A percentile compares a stretch with the other conserved stretches of the same genome.
These are phyloP conservation scores for Cyrtonyx montezumae DNA, from an alignment of 2,113 vertebrate genomes.

Conservation along the genomic window DNA sequence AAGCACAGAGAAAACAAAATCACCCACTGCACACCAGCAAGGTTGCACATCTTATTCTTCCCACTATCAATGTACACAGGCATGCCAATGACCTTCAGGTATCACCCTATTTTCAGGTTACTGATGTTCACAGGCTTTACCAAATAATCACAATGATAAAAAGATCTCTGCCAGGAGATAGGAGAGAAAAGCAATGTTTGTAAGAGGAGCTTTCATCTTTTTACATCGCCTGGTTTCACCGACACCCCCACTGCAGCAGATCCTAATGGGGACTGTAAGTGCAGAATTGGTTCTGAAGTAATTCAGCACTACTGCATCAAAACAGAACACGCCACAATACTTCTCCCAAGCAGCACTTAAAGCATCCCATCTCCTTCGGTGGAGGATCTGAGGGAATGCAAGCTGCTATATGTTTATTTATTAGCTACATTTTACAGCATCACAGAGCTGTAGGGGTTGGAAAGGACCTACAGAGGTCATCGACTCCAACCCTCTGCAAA, in stretches of 20 bases:
- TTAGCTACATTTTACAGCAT: too few relatives aligned
- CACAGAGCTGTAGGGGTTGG: too few relatives aligned
- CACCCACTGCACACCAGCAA: background rate
- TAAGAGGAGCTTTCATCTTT: background rate
- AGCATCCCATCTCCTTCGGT: too few relatives aligned
- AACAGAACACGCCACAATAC: background rate
- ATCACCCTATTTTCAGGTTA: background rate
- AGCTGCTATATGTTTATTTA: background rate
- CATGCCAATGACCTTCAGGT: background rate
- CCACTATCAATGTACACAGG: background rate
- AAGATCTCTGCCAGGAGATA: background rate
- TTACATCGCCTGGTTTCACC: background rate
- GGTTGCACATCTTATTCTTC: accelerated
- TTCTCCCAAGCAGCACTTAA: background rate
- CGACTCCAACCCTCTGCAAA: too few relatives aligned
- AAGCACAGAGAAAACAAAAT: background rate
- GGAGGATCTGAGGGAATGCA: too few relatives aligned
- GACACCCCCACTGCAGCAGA: accelerated
- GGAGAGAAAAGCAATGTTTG: background rate
- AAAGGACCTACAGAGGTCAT: too few relatives aligned
- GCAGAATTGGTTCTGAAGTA: background rate
- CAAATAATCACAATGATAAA: background rate
- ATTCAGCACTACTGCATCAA: background rate
- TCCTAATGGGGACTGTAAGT: background rate
- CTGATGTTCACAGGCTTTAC: background rate